These are phyloP conservation scores for Apotomis turbidana DNA, from an alignment of 2,888 invertebrate genomes.

Conservation along the genomic window DNA sequence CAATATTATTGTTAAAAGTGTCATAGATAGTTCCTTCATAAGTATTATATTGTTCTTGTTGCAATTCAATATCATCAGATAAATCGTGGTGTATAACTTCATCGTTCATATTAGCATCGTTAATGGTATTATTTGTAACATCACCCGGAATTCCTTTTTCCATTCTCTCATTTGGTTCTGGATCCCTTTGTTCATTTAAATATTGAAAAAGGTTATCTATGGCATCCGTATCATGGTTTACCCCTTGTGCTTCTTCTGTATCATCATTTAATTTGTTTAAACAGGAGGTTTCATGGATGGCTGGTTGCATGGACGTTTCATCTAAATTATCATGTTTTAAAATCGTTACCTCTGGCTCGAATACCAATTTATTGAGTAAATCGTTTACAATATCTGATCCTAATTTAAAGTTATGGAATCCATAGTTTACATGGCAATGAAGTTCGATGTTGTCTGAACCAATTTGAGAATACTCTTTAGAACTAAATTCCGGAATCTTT, in stretches of 20 bases:
- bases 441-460: neutral
- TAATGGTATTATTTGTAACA: neutral
- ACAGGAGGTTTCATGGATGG: neutral
- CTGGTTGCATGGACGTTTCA: no score
- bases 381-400: conserved; percentile 27
- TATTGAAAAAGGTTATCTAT: conserved; percentile 22
- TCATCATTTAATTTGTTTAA: neutral
- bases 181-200: conserved; percentile 20
- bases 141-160: neutral
- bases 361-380: conserved; percentile 18
- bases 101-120: neutral
- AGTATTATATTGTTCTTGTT: conserved; percentile 5
- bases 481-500: neutral
- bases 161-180: neutral
- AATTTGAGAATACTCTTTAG: neutral
- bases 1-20: conserved; percentile 24
- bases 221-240: neutral
- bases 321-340: neutral
- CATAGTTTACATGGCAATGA: neutral
- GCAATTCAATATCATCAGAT: neutral
- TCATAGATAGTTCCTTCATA: conserved; percentile 20
- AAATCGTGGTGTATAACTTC: neutral
- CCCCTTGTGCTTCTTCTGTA: neutral
- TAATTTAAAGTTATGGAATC: conserved; percentile 4
- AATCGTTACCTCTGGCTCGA: neutral